phyloP scores from a whole-genome alignment of 1,140 invertebrate species.

The Chrysoperla carnea region DNA sequence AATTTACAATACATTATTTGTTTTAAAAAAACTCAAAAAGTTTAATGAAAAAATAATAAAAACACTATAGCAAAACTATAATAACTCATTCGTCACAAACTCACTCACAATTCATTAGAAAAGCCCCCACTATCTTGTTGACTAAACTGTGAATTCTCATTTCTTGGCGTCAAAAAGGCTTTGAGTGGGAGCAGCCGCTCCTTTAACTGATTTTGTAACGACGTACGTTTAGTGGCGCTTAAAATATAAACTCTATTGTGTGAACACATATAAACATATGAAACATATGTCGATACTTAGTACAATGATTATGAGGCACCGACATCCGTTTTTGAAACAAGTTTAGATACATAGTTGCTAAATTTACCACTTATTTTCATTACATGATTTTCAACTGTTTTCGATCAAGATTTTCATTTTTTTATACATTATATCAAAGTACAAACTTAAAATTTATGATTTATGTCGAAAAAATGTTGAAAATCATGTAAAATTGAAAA shows the following conservation, averaged over 20 bases:
- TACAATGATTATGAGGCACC: constrained; percentile 17
- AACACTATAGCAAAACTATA: too few species aligned
- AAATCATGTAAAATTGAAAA: too few species aligned
- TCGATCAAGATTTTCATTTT: not conserved
- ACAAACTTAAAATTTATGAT: too few species aligned
- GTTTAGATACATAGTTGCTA: constrained; percentile 37
- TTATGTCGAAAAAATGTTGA: too few species aligned
- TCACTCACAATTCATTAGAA: constrained; percentile 9
- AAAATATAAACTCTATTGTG: not conserved
- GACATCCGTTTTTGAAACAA: constrained; percentile 47
- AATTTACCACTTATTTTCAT: constrained; percentile 2
- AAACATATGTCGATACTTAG: constrained; percentile 8
- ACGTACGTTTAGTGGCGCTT: not conserved
- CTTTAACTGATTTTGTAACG: not conserved
- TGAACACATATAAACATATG: not conserved
- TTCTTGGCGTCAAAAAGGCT: constrained; percentile 15
- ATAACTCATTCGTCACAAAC: constrained; percentile 16
- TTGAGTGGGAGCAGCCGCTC: constrained; percentile 7
- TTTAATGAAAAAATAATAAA: too few species aligned
- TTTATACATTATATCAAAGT: not conserved
- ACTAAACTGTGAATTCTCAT: constrained; percentile 21
- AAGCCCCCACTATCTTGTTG: constrained; percentile 18
- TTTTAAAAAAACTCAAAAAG: too few species aligned
- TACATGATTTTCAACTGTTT: not conserved
- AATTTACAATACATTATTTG: too few species aligned